These are phyloP conservation scores for Cygnus olor DNA, from an alignment of 2,797 vertebrate species.

Conservation along the genomic window DNA sequence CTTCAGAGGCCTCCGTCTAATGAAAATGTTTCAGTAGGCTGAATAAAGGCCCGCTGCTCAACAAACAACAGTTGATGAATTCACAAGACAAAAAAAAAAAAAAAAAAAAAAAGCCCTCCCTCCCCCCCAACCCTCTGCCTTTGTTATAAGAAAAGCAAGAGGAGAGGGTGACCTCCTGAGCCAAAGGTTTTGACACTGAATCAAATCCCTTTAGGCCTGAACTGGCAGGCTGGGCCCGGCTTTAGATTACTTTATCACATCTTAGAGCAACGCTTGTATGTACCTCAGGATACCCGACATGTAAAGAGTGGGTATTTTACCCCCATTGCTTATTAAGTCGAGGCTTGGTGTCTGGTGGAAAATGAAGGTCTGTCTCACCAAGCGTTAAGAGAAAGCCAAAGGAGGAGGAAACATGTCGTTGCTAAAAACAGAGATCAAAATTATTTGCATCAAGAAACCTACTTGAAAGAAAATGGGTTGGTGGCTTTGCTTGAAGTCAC, in stretches of 20 bases:
- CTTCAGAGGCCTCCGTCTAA: constrained; percentile 86
- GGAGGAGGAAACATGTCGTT: background rate
- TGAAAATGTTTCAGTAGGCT: constrained; percentile 94
- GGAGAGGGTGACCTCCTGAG: constrained; percentile 90
- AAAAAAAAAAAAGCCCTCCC: background rate
- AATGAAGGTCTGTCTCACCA: constrained; percentile 77
- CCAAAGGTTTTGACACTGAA: constrained; percentile 98
- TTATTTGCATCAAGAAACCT: background rate
- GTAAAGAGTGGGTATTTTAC: constrained; percentile 84
- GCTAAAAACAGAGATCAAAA: background rate
- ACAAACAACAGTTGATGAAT: constrained; percentile 85
- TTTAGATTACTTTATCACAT: constrained; percentile 96
- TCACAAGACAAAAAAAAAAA: constrained; percentile 80
- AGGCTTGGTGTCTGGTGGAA: constrained; percentile 85
- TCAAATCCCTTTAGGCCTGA: constrained; percentile 97
- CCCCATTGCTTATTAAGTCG: constrained; percentile 88
- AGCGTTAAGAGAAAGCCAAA: background rate
- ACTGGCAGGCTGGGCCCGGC: constrained; percentile 88
- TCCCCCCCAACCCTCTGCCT: constrained; percentile 69
- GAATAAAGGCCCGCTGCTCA: constrained; percentile 82
- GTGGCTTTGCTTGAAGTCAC: background rate
- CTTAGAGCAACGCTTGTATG: constrained; percentile 86
- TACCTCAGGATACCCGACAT: constrained; percentile 85
- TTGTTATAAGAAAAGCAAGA: constrained; percentile 93
- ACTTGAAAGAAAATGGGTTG: background rate